A percentile compares a stretch with the other conserved stretches of the same genome.
Conservation (phyloP, 2,888 invertebrate genomes). For the Acanthosepion esculentum region DNA sequence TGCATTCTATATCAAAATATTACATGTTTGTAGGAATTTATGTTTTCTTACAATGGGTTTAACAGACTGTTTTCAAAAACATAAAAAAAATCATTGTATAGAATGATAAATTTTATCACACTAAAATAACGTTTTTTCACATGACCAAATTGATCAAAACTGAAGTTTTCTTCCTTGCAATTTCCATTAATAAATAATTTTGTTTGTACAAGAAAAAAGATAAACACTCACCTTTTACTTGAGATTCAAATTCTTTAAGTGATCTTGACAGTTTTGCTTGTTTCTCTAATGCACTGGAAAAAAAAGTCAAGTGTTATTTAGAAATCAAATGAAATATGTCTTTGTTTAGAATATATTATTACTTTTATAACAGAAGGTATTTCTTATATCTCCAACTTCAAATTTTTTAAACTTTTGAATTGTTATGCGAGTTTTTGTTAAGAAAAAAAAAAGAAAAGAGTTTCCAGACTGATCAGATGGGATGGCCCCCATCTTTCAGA, state of each 20-base stretch:
- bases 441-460: too few relatives aligned
- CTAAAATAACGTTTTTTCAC: not conserved
- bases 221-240: conserved; percentile 62
- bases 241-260: conserved; percentile 67
- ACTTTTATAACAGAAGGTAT: too few relatives aligned
- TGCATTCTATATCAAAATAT: not conserved
- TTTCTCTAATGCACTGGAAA: conserved; percentile 67
- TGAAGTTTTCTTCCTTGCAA: not conserved
- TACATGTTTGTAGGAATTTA: not conserved
- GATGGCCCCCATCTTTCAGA: too few relatives aligned
- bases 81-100: not conserved
- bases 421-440: too few relatives aligned
- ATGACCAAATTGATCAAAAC: not conserved
- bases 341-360: too few relatives aligned
- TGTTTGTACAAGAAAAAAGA: not conserved
- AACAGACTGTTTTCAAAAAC: not conserved
- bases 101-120: not conserved
- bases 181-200: not conserved
- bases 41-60: not conserved
- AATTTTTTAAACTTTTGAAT: too few relatives aligned
- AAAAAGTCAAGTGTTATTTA: not conserved
- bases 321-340: too few relatives aligned
- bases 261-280: conserved; percentile 58
- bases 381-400: too few relatives aligned
- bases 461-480: too few relatives aligned